Base-by-base conservation (phyloP, 2,113 vertebrate genomes). In the Penelope pileata region DNA sequence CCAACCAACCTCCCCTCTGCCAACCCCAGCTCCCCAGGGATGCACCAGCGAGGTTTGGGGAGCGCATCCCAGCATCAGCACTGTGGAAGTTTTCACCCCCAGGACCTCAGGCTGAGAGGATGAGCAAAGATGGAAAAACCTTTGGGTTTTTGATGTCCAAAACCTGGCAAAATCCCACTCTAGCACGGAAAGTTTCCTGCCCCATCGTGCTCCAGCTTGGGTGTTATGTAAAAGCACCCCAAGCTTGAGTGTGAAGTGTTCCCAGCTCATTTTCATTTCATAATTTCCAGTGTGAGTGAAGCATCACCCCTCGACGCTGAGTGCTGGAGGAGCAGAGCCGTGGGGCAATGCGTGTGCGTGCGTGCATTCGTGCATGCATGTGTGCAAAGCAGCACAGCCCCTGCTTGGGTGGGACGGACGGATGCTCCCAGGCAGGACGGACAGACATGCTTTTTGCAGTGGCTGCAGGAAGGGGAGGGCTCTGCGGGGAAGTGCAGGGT, bases 261-360 rank as follows among this genome's bases (percentile, higher is more conserved):
- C 42, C 19, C 17, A 7, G 48, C 19, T 9, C 24, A 40, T 24
- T 88, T 94, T 59, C 38, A 76, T 76, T 22, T 11, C 59, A 7
- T 67, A 40, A 27, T 64, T 56, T 64, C n/a, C 83, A 53, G 79
- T 86, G 13, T 1, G 0, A 23, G 21, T n/a, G 53, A 60, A 73
- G 43, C 58, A 76, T 60, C 78, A 19, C 26, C 21, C 9, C 6
- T 73, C 0, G 0, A 16, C 1, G 7, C 50, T 18, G 42, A 23
- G 16, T 60, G 43, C 2, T 8, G 23, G 45, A 45, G 68, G 45
- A 91, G 63, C 18, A 83, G 42, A 91, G 53, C 14, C 5, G 10
- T 45, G 43, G 1, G 0, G 53, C 29, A 34, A 10, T 30, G 53
- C 18, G 7, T 19, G 26, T 42, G 4, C 29, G 54, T 22, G 45